These are phyloP conservation scores for Hemitrygon akajei DNA, from an alignment of 2,797 vertebrate species.

Conservation along the genomic window DNA sequence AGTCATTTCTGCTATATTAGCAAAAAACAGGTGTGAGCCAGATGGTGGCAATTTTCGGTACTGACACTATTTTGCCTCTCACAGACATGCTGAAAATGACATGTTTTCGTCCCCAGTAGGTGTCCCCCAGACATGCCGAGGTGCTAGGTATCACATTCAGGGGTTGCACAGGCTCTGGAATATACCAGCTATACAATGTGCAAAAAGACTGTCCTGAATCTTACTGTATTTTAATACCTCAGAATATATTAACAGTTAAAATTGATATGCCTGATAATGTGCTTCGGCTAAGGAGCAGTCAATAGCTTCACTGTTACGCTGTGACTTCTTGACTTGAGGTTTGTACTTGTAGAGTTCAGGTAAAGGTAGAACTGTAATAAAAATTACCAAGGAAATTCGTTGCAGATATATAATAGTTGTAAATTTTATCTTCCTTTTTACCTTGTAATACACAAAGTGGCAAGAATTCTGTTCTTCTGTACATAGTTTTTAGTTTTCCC, in stretches of 20 bases:
- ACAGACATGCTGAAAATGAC: neutral
- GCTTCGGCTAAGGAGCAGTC: neutral
- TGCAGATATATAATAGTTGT: neutral
- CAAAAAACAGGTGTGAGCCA: constrained; percentile 34
- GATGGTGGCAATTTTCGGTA: constrained; percentile 35
- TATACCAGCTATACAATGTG: neutral
- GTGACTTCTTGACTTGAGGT: too few relatives aligned
- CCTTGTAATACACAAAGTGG: neutral
- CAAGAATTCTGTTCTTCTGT: neutral
- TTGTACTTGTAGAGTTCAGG: neutral
- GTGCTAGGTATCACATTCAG: neutral
- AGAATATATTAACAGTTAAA: neutral
- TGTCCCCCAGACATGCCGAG: constrained; percentile 2
- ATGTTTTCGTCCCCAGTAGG: neutral
- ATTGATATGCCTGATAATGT: neutral
- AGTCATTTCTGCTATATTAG: constrained; percentile 32
- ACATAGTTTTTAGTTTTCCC: neutral
- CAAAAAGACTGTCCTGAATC: neutral
- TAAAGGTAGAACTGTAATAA: neutral
- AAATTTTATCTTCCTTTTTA: neutral
- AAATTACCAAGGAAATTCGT: neutral
- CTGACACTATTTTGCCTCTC: constrained; percentile 17
- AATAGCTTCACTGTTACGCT: neutral
- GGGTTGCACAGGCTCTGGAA: too few relatives aligned
- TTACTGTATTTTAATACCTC: neutral